Conservation (phyloP, 2,797 vertebrate genomes). For the Spinibarbus caldwelli region DNA sequence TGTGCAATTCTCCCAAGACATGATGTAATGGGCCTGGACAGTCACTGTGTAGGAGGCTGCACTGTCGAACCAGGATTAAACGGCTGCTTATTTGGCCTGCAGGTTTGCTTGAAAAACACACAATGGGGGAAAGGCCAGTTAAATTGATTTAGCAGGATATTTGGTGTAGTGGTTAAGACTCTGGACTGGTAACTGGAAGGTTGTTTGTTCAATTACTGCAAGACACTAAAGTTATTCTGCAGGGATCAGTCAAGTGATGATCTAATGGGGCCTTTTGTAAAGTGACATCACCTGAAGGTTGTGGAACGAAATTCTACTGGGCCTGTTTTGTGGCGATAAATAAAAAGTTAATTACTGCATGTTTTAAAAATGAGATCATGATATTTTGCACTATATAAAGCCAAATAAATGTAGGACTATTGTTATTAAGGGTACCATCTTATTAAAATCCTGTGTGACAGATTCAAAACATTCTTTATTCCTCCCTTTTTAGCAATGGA, state of each 20-base stretch:
- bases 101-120: constrained; percentile 26
- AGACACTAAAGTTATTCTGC: neutral
- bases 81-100: constrained; percentile 18
- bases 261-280: neutral
- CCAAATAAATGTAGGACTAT: neutral
- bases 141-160: constrained; percentile 1
- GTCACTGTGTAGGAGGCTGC: constrained; percentile 41
- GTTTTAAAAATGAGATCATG: neutral
- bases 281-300: neutral
- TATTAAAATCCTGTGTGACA: constrained; percentile 5
- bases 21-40: constrained; percentile 45
- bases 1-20: constrained; percentile 26
- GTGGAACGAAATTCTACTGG: neutral
- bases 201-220: neutral
- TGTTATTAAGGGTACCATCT: constrained; percentile 1
- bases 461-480: neutral
- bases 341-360: neutral
- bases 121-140: constrained; percentile 14
- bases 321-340: neutral
- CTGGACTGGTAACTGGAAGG: neutral
- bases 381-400: neutral
- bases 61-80: constrained; percentile 41
- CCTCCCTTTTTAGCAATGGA: neutral
- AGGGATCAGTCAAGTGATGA: neutral
- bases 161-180: constrained; percentile 8